Evolutionary conservation across 2,888 invertebrate genomes (phyloP).

Genomic region (Caenorhabditis sp.): DNA sequence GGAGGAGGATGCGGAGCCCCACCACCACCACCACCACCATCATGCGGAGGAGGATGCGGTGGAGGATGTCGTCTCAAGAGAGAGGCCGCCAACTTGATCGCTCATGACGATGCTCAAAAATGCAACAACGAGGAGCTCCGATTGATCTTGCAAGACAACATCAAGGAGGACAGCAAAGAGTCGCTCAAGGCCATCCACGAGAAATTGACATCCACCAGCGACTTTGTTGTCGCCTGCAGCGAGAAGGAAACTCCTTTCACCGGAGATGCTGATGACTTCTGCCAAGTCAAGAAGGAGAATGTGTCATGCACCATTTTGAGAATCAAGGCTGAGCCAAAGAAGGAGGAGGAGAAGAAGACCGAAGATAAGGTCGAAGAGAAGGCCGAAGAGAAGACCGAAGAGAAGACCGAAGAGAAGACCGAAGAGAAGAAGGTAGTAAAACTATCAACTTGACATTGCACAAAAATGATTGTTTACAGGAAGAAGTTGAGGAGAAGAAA

Average conservation of each 20-base stretch:
- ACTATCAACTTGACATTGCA: not conserved
- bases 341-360: conserved; percentile 12
- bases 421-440: not conserved
- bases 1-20: conserved; percentile 29
- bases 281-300: conserved; percentile 39
- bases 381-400: too few relatives aligned
- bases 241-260: conserved; percentile 50
- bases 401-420: not conserved
- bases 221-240: conserved; percentile 48
- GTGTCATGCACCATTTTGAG: conserved; percentile 47
- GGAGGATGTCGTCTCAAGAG: conserved; percentile 46
- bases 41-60: conserved; percentile 28
- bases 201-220: conserved; percentile 29
- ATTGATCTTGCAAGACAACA: conserved; percentile 39
- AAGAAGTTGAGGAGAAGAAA: not conserved
- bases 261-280: conserved; percentile 53
- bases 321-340: conserved; percentile 37
- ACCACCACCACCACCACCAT: conserved; percentile 14
- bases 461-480: not conserved
- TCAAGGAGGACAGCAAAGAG: conserved; percentile 35
- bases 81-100: conserved; percentile 44
- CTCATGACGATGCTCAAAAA: conserved; percentile 43
- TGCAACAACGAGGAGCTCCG: conserved; percentile 55
- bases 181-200: conserved; percentile 45
- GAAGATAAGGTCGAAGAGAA: not conserved